A percentile compares a stretch with the other conserved stretches of the same genome.
Evolutionary conservation across 1,140 invertebrate genomes (phyloP).

Genomic region (Homalodisca vitripennis): DNA sequence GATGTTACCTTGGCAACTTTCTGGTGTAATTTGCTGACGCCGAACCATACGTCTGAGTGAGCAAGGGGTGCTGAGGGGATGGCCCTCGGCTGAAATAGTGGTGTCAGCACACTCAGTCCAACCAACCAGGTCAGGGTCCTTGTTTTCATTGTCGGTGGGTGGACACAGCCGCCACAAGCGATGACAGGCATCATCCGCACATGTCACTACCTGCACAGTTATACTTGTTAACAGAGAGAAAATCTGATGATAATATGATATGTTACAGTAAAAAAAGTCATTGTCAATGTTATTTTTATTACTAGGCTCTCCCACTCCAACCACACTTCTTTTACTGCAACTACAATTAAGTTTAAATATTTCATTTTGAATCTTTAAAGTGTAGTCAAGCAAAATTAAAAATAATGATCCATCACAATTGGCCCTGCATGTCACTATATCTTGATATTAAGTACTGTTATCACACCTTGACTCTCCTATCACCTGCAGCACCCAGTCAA

Average conservation of each 20-base stretch:
- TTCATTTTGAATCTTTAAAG: background rate
- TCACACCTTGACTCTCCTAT: too few relatives aligned
- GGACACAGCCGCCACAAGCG: constrained; percentile 70
- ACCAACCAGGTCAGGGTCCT: background rate
- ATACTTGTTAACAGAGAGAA: background rate
- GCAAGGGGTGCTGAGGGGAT: background rate
- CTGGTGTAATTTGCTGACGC: background rate
- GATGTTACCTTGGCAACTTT: too few relatives aligned
- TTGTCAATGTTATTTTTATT: background rate
- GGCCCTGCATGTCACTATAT: too few relatives aligned
- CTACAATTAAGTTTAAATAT: background rate
- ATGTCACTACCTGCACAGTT: constrained; percentile 64
- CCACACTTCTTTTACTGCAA: background rate
- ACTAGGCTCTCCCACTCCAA: too few relatives aligned
- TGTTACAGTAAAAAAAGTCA: background rate
- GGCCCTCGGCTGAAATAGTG: background rate
- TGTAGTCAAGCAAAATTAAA: too few relatives aligned
- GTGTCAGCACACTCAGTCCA: background rate
- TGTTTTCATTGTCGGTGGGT: background rate
- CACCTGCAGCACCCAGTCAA: too few relatives aligned
- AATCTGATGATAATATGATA: background rate
- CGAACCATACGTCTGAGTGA: background rate
- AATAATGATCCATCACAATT: too few relatives aligned
- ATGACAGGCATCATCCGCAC: constrained; percentile 75
- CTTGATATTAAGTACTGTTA: too few relatives aligned